phyloP scores from a whole-genome alignment of 2,888 invertebrate genomes.

The Neoitamus cyanurus region DNA sequence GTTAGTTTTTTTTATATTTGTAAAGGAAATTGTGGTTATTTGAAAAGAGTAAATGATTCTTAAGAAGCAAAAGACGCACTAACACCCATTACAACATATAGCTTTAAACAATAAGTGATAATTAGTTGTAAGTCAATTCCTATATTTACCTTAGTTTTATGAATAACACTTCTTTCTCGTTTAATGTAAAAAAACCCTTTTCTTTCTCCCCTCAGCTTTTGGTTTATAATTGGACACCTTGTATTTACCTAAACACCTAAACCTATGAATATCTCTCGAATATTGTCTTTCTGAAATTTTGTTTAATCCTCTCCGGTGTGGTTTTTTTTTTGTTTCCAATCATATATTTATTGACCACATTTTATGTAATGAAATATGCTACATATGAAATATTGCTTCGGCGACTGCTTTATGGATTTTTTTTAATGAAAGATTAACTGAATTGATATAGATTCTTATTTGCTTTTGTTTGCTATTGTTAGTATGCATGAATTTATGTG shows the following conservation, averaged over 20 bases:
- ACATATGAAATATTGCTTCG: not conserved
- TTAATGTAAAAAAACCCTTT: not conserved
- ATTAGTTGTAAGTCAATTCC: not conserved
- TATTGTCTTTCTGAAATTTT: not conserved
- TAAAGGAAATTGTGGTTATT: not conserved
- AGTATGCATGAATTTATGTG: not conserved
- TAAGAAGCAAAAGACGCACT: constrained; percentile 49
- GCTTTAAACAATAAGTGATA: constrained; percentile 19
- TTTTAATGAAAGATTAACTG: not conserved
- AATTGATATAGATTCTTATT: not conserved
- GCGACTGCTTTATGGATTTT: not conserved
- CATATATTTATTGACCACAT: not conserved
- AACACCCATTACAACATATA: constrained; percentile 46
- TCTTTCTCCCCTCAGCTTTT: constrained; percentile 25
- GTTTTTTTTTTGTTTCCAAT: not conserved
- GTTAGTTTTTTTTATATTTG: not conserved
- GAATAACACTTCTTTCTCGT: not conserved
- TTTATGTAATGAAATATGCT: constrained; percentile 21
- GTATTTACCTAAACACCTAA: not conserved
- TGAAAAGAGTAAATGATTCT: not conserved
- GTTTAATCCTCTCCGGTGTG: constrained; percentile 47
- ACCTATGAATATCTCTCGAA: not conserved
- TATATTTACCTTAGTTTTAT: not conserved
- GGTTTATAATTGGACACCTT: not conserved
- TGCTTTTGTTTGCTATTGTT: not conserved